phyloP scores from a whole-genome alignment of 1,140 invertebrate genomes.

The Drosophila hydei region DNA sequence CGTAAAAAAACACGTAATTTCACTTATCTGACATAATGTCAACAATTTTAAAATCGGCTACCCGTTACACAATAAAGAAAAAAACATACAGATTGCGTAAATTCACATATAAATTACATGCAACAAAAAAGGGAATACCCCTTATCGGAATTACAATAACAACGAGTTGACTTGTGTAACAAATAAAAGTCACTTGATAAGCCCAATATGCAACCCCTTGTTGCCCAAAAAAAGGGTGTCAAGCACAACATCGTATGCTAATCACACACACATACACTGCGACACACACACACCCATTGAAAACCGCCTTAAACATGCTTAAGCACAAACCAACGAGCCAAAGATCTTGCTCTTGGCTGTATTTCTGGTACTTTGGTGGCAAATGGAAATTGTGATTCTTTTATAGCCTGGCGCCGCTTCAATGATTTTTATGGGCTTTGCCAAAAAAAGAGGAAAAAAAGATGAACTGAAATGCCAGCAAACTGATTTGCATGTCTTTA shows the following conservation, averaged over 20 bases:
- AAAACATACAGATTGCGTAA: slow-evolving; percentile 39
- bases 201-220: slow-evolving; percentile 71
- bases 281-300: slow-evolving; percentile 8
- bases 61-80: slow-evolving; percentile 29
- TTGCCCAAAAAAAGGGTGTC: slow-evolving; percentile 61
- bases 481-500: slow-evolving; percentile 72
- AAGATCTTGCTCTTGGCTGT: slow-evolving; percentile 56
- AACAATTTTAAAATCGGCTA: slow-evolving; percentile 56
- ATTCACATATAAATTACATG: slow-evolving; percentile 74
- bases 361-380: slow-evolving; percentile 42
- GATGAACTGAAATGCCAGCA: slow-evolving; percentile 27
- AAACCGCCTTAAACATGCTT: slow-evolving; percentile 68
- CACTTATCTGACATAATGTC: slow-evolving; percentile 82
- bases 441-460: slow-evolving; percentile 34
- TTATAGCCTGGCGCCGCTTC: slow-evolving; percentile 77
- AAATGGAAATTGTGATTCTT: slow-evolving; percentile 70
- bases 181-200: slow-evolving; percentile 78
- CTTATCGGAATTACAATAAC: slow-evolving; percentile 56
- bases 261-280: slow-evolving; percentile 57
- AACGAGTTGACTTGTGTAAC: slow-evolving; percentile 72
- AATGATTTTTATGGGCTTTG: slow-evolving; percentile 75
- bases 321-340: slow-evolving; percentile 69
- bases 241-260: slow-evolving; percentile 73
- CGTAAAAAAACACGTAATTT: slow-evolving; percentile 67
- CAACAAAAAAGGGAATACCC: slow-evolving; percentile 46